Percentiles rank a stretch among this genome's conserved stretches.
phyloP scores from a whole-genome alignment of 2,888 invertebrate genomes.

The Macrophya alboannulata region DNA sequence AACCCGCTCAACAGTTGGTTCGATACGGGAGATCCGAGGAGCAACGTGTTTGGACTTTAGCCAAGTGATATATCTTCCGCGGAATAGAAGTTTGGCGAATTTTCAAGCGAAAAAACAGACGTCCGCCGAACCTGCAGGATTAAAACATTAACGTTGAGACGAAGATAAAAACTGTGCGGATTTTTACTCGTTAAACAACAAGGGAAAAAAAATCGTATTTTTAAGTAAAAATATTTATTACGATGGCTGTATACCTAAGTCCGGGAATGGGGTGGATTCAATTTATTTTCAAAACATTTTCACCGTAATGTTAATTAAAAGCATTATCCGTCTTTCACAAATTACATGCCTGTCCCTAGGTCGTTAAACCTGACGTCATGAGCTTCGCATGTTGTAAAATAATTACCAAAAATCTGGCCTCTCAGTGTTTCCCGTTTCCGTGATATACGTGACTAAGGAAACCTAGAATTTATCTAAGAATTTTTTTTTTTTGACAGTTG shows the following conservation, averaged over 20 bases:
- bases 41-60: conserved; percentile 32
- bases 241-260: neutral
- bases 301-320: conserved; percentile 30
- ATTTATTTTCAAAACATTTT: conserved; percentile 12
- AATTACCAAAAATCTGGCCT: conserved; percentile 5
- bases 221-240: neutral
- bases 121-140: neutral
- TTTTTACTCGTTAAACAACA: neutral
- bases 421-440: neutral
- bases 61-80: conserved; percentile 45
- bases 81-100: conserved; percentile 33
- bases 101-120: conserved; percentile 22
- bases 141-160: neutral
- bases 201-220: neutral
- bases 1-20: conserved; percentile 49
- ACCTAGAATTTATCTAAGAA: neutral
- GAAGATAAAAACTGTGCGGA: neutral
- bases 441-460: neutral
- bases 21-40: conserved; percentile 25
- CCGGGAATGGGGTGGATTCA: conserved; percentile 21
- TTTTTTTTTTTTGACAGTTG: neutral
- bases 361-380: neutral
- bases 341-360: neutral
- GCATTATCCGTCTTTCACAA: conserved; percentile 5
- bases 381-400: conserved; percentile 11